Evolutionary conservation across 2,797 vertebrate genomes (phyloP), one percentile per base, ranked within the genome.

Genomic region (Thamnophis elegans): DNA sequence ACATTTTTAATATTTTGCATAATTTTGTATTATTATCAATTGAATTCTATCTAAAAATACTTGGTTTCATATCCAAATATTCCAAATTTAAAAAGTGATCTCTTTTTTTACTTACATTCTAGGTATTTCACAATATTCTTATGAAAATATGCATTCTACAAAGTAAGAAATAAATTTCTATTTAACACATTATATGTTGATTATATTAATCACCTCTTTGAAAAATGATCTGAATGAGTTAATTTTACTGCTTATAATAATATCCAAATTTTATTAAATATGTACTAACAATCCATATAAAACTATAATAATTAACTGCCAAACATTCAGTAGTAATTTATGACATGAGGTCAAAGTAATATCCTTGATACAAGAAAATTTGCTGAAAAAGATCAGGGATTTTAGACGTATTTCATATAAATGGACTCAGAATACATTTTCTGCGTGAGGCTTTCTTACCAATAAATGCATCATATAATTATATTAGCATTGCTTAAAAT

Each of bases 1-100:
- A 92, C 14, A 90, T 65, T 85, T 88, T 54, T 93, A 68, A 91
- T 32, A n/a, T 51, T 94, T 96, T 95, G 47, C 93, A 26, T 42
- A 25, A 42, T 60, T 36, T 88, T 88, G 7, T 25, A 59, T 26
- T 87, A 18, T 56, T n/a, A 32, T 5, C 53, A 87, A 32, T n/a
- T 87, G 16, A 87, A 55, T 16, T 55, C n/a, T 85, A 47, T 10
- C 51, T 22, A 26, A 86, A 86, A 18, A 86, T 9, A 22, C 54
- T 12, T 87, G 86, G 20, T 36, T n/a, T 32, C 5, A 87, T 87
- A 25, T 18, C 32, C 54, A 87, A 55, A 56, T 55, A 87, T 87
- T n/a, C 20, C 9, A 87, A 87, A 87, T 56, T 56, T 12, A 86
- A 86, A 86, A 86, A 28, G 22, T 87, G 5, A 28, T 87, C 16